Conservation (phyloP, 2,797 vertebrate genomes). For the Characodon lateralis region DNA sequence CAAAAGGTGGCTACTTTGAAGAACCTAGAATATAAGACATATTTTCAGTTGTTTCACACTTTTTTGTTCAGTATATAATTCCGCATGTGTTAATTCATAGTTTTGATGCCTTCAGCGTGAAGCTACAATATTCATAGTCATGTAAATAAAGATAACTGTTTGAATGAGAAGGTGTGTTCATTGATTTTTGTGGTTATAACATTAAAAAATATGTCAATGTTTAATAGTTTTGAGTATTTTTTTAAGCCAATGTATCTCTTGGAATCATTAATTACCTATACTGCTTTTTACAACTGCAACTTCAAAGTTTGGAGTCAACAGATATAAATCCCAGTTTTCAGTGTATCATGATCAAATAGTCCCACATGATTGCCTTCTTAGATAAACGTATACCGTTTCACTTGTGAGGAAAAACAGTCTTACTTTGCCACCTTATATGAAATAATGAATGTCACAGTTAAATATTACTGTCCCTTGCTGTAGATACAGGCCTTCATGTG, state of each 20-base stretch:
- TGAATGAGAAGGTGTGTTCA: too few relatives aligned
- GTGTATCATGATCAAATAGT: neutral
- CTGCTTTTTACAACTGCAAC: neutral
- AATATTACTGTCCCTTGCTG: neutral
- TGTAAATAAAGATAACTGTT: too few relatives aligned
- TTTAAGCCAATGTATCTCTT: neutral
- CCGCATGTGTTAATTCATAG: too few relatives aligned
- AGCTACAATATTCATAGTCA: too few relatives aligned
- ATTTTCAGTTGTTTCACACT: too few relatives aligned
- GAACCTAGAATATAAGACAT: too few relatives aligned
- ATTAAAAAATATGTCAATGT: neutral
- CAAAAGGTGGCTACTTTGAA: too few relatives aligned
- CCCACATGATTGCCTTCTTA: neutral
- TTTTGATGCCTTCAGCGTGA: too few relatives aligned
- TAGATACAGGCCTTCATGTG: neutral
- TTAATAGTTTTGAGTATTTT: neutral
- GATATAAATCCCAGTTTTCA: too few relatives aligned
- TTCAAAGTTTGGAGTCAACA: neutral
- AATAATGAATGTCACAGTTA: slow-evolving; percentile 11
- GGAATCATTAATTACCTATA: too few relatives aligned
- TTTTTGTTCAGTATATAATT: too few relatives aligned
- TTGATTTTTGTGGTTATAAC: neutral
- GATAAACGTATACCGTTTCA: slow-evolving; percentile 11
- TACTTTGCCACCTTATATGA: neutral
- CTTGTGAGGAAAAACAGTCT: slow-evolving; percentile 23